These are phyloP conservation scores for Emys orbicularis DNA, from an alignment of 2,797 vertebrate species.

Conservation along the genomic window DNA sequence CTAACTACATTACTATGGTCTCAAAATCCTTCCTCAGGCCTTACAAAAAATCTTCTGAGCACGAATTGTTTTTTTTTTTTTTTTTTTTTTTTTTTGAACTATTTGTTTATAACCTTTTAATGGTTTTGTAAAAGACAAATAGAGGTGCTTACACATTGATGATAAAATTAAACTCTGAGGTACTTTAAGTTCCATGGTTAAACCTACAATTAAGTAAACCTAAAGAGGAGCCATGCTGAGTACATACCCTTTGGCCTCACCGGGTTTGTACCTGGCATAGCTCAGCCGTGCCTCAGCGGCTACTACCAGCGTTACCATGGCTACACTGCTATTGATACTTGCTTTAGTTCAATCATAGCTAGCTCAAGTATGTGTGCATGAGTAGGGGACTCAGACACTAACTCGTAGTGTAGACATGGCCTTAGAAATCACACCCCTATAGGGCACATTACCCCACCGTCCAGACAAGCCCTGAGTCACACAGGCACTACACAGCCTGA, in stretches of 20 bases:
- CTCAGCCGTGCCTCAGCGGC: no score
- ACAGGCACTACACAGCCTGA: neutral
- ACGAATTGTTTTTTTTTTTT: no score
- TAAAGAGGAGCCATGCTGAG: neutral
- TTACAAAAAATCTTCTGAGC: constrained; percentile 27
- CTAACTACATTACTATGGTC: constrained; percentile 4
- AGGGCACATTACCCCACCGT: no score
- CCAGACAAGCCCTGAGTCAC: neutral
- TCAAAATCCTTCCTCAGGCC: neutral
- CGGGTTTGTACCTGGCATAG: no score
- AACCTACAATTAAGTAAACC: neutral
- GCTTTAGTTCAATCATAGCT: no score
- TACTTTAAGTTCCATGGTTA: neutral
- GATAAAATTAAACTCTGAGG: neutral
- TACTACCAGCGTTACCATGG: no score
- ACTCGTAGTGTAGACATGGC: no score
- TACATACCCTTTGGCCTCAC: neutral
- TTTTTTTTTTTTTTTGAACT: neutral
- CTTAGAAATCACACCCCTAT: no score
- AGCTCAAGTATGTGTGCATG: neutral
- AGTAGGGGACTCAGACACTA: neutral
- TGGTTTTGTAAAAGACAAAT: neutral
- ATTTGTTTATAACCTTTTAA: constrained; percentile 11
- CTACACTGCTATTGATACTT: no score
- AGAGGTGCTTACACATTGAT: neutral